Base-by-base conservation (phyloP, 1,140 invertebrate species). In the Bilobella aurantiaca region DNA sequence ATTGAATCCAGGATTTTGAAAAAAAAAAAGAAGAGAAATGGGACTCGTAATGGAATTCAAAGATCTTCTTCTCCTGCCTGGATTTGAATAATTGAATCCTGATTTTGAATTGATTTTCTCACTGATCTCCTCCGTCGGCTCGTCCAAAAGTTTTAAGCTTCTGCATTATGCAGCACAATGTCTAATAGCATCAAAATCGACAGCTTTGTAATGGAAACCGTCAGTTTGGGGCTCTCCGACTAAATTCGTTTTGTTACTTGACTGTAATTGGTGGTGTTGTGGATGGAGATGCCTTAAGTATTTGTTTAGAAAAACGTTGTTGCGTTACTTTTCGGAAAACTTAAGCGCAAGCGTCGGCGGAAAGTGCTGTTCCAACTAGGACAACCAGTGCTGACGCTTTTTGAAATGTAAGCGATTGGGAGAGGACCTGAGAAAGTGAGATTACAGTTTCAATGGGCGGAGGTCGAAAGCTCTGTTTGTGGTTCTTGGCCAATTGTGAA, bases 401-500 rank as follows among this genome's bases (percentile, higher is more conserved):
- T 53, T 23, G 12, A 53, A 53, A 53, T 23, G 49, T n/a, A n/a
- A n/a, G n/a, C n/a, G n/a, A n/a, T n/a, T n/a, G n/a, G n/a, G n/a
- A n/a, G n/a, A 53, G 25, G 49, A 23, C 14, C 49, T 12, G 49
- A 53, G 12, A 16, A 12, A 18, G 5, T 5, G 28, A 23, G 23
- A 57, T 14, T 21, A 8, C n/a, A 27, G 12, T 21, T 21, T 18
- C 14, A 56, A 72, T 64, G 68, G 62, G 69, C 53, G 62, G 25
- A 14, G 69, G 66, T 16, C 72, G 64, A 27, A 69, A 69, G 63
- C 34, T 73, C 5, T 69, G 71, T 62, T 62, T 66, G 32, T 71
- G 69, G 68, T 67, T 69, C 27, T 64, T 69, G 30, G 71, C 66
- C 42, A 73, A 73, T 70, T 73, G 71, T 67, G 71, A 73, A 63